Base-by-base conservation (phyloP, 2,797 vertebrate species). In the Sebastes cheni region DNA sequence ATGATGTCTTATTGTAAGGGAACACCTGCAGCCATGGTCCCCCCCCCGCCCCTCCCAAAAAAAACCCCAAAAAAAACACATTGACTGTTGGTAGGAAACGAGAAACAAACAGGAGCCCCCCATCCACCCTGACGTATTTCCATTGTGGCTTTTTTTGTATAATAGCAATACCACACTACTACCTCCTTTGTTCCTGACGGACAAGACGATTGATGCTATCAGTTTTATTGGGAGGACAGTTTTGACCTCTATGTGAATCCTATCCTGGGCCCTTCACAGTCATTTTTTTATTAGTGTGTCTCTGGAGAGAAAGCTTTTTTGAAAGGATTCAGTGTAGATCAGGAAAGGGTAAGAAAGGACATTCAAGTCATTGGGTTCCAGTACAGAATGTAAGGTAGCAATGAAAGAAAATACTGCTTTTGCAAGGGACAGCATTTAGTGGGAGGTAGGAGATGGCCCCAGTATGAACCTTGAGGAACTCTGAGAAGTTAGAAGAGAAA, bases 41-140 rank as follows among this genome's bases (percentile, higher is more conserved):
- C 11, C 11, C 11, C 36, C 12, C 0, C 2, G 1, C 25, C 25
- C 25, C 25, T 5, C 5, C 1, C 12, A 13, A 34, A 12, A 13
- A 2, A 13, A 2, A 13, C n/a, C n/a, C n/a, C n/a, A 7, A 18
- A 18, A 18, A 1, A 36, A 50, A 50, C 18, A 50, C 18, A 20
- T 20, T 50, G 7, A 50, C 18, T 8, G 46, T 20, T n/a, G 46
- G 46, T 52, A 9, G 50, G 0, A 52, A 52, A 52, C 8, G 1
- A 20, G 50, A 52, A n/a, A 52, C 50, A n/a, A 52, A 52, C 20
- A 52, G 50, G 3, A 46, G 42, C 16, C 42, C 16, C 42, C 42
- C 42, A 42, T 16, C 6, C 14, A 42, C 39, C 46, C 46, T 18
- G 18, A 50, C 7, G 2, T 50, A 18, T 20, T 50, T 4, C 46